Conservation (phyloP, 1,140 invertebrate species). For the Drosophila tristis region DNA sequence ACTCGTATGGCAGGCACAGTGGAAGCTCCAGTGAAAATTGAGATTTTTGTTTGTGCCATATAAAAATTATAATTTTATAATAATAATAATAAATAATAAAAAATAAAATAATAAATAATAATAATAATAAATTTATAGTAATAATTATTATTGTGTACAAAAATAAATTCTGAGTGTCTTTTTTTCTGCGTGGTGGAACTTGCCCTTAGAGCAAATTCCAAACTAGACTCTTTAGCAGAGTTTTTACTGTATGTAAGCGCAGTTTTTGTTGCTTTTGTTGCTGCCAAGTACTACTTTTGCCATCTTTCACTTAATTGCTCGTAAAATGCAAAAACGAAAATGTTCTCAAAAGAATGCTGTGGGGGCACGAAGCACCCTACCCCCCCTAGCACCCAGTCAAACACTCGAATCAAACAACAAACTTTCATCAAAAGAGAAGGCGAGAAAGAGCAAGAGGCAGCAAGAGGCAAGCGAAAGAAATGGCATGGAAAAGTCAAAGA, state of each 20-base stretch:
- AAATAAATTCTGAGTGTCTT: too few species aligned
- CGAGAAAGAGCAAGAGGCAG: background rate
- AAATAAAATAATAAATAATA: too few species aligned
- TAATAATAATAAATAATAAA: too few species aligned
- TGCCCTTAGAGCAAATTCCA: too few species aligned
- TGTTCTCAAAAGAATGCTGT: slow-evolving; percentile 28
- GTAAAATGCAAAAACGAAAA: slow-evolving; percentile 69
- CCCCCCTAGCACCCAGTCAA: slow-evolving; percentile 5
- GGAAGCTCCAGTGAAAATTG: background rate
- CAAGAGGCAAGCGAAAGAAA: slow-evolving; percentile 6
- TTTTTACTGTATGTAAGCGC: slow-evolving; percentile 30
- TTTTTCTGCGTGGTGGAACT: too few species aligned
- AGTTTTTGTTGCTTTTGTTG: slow-evolving; percentile 17
- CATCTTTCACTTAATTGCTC: slow-evolving; percentile 77
- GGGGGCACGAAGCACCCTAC: too few species aligned
- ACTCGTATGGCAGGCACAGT: slow-evolving; percentile 4
- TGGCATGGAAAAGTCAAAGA: slow-evolving; percentile 9
- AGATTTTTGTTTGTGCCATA: too few species aligned
- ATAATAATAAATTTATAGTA: too few species aligned
- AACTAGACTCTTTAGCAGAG: too few species aligned
- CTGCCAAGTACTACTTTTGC: slow-evolving; percentile 67
- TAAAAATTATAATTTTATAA: too few species aligned
- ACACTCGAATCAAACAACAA: slow-evolving; percentile 47
- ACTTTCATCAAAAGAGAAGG: slow-evolving; percentile 46
- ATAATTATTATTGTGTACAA: too few species aligned